Percentiles rank a stretch among this genome's conserved stretches.
Evolutionary conservation across 2,888 invertebrate genomes (phyloP).

Genomic region (Zygothrica quintamaculata): DNA sequence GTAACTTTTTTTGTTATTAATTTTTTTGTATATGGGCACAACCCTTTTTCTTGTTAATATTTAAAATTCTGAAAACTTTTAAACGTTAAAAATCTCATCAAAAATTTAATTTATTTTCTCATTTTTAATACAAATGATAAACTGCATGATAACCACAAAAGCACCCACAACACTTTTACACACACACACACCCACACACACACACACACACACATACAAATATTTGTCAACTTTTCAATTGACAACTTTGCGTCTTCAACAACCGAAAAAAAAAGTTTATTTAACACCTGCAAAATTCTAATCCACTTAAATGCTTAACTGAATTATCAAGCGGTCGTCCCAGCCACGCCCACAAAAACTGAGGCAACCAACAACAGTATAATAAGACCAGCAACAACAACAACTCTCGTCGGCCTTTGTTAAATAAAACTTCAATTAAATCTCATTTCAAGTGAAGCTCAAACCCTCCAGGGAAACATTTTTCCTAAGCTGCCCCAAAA

Average conservation of each 20-base stretch:
- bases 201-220: conserved; percentile 10
- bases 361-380: conserved; percentile 19
- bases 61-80: conserved; percentile 14
- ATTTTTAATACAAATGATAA: conserved; percentile 43
- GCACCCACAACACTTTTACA: conserved; percentile 6
- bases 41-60: conserved; percentile 7
- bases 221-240: conserved; percentile 68
- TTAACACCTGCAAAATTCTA: conserved; percentile 67
- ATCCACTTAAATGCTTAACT: conserved; percentile 79
- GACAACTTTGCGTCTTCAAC: conserved; percentile 65
- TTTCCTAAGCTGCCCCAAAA: conserved; percentile 57
- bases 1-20: no score
- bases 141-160: conserved; percentile 42
- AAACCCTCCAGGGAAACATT: conserved; percentile 39
- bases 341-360: conserved; percentile 46
- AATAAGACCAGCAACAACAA: conserved; percentile 26
- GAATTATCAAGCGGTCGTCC: conserved; percentile 67
- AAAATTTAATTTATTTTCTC: conserved; percentile 25
- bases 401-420: conserved; percentile 50
- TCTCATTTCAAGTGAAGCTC: conserved; percentile 58
- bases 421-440: conserved; percentile 78
- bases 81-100: not conserved
- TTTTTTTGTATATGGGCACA: not conserved
- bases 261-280: conserved; percentile 28
- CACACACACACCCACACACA: conserved; percentile 11